Conservation (phyloP, 2,113 vertebrate genomes). For the Lagopus muta region DNA sequence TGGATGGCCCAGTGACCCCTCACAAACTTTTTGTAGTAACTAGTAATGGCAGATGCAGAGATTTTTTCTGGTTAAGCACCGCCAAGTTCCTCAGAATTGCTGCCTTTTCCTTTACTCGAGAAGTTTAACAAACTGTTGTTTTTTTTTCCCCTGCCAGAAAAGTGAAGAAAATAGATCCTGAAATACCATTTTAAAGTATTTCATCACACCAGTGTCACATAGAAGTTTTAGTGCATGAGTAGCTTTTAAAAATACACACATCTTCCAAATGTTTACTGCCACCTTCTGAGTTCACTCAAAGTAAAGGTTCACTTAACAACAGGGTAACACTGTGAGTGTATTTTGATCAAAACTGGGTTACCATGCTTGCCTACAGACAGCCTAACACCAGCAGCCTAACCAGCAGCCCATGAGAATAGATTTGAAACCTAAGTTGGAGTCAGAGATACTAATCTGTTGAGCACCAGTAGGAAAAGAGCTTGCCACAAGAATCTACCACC, state of each 20-base stretch:
- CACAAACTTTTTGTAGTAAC: conserved; percentile 10
- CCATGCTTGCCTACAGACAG: not conserved
- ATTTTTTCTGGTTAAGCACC: conserved; percentile 34
- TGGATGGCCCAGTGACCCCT: conserved; percentile 56
- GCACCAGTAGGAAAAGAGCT: not conserved
- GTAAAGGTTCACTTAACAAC: not conserved
- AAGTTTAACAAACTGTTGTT: not conserved
- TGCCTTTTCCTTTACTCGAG: not conserved
- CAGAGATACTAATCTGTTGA: not conserved
- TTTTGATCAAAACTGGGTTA: not conserved
- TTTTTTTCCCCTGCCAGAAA: not conserved
- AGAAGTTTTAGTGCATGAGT: not conserved
- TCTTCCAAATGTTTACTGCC: not conserved
- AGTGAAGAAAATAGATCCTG: not conserved
- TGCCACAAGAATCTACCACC: not conserved
- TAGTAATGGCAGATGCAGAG: conserved; percentile 15
- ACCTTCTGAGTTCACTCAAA: not conserved
- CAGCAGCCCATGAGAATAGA: not conserved
- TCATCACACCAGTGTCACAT: accelerated
- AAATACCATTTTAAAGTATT: not conserved
- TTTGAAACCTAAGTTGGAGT: not conserved
- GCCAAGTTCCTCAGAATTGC: conserved; percentile 31
- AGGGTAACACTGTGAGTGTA: not conserved
- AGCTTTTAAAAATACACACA: not conserved
- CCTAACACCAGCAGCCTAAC: not conserved